A percentile compares a stretch with the other conserved stretches of the same genome.
These are phyloP conservation scores for Drosophila parabipectinata DNA, from an alignment of 1,140 invertebrate genomes.

Conservation along the genomic window DNA sequence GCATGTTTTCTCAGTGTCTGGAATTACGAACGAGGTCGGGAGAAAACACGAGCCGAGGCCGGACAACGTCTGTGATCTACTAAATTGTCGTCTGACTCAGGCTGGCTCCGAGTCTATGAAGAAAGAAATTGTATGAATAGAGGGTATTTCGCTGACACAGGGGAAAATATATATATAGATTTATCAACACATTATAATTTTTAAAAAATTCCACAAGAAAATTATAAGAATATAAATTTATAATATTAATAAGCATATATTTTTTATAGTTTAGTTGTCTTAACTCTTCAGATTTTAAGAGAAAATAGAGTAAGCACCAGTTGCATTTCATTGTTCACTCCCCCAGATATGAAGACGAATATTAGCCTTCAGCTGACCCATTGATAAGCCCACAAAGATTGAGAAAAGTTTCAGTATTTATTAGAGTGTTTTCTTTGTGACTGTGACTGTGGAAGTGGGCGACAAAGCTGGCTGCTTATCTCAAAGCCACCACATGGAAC, in stretches of 20 bases:
- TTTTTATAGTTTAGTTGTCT: background rate
- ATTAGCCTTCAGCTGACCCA: constrained; percentile 4
- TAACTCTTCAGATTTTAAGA: background rate
- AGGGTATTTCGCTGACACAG: constrained; percentile 9
- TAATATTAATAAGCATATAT: no score
- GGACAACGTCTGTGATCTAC: constrained; percentile 36
- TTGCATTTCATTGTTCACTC: background rate
- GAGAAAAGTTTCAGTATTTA: constrained; percentile 28
- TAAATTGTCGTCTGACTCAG: constrained; percentile 37
- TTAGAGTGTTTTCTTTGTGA: constrained; percentile 25
- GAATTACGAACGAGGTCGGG: constrained; percentile 24
- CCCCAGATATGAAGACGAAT: constrained; percentile 7
- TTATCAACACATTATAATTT: no score
- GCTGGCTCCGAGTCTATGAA: constrained; percentile 40
- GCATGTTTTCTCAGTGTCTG: constrained; percentile 22
- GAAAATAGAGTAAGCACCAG: constrained; percentile 4
- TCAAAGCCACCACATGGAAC: constrained; percentile 58
- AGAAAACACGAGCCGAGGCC: constrained; percentile 12
- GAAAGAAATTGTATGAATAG: constrained; percentile 47
- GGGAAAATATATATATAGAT: no score
- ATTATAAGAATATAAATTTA: no score
- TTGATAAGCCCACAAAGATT: constrained; percentile 25
- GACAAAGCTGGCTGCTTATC: constrained; percentile 25
- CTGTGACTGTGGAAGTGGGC: background rate
- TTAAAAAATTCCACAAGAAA: no score